Percentiles rank a stretch among this genome's conserved stretches.
phyloP scores from a whole-genome alignment of 1,140 invertebrate genomes.

The Drosophila melanica region DNA sequence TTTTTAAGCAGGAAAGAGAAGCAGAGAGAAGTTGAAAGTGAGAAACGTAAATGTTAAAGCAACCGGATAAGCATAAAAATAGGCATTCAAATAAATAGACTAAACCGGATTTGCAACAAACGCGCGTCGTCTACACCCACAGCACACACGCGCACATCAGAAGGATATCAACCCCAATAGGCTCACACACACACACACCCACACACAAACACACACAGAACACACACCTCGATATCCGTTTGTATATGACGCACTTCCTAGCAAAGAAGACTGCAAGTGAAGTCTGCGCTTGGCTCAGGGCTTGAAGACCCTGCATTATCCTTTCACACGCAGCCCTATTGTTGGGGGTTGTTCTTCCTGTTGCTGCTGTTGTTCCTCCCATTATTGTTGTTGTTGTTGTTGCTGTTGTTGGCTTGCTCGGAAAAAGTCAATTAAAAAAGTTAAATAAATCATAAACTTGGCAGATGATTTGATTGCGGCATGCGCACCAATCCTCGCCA shows the following conservation, averaged over 20 bases:
- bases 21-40: slow-evolving; percentile 10
- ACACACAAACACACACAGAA: slow-evolving; percentile 22
- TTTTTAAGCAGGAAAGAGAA: slow-evolving; percentile 24
- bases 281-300: slow-evolving; percentile 48
- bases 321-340: slow-evolving; percentile 75
- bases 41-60: slow-evolving; percentile 38
- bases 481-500: slow-evolving; percentile 64
- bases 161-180: slow-evolving; percentile 21
- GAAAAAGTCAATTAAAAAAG: slow-evolving; percentile 84
- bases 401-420: slow-evolving; percentile 45
- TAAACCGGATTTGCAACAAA: slow-evolving; percentile 72
- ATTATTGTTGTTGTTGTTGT: slow-evolving; percentile 9
- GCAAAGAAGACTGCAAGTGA: slow-evolving; percentile 61
- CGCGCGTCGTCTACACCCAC: slow-evolving; percentile 50
- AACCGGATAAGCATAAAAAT: slow-evolving; percentile 75
- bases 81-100: slow-evolving; percentile 80
- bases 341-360: slow-evolving; percentile 32
- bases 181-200: slow-evolving; percentile 13
- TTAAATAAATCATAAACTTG: slow-evolving; percentile 84
- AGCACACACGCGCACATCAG: slow-evolving; percentile 11
- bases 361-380: slow-evolving; percentile 2
- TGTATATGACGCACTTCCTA: slow-evolving; percentile 68
- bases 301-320: slow-evolving; percentile 77
- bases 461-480: slow-evolving; percentile 83
- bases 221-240: slow-evolving; percentile 55